A percentile compares a stretch with the other conserved stretches of the same genome.
phyloP scores from a whole-genome alignment of 2,797 vertebrate species.

The Hirundo rustica region DNA sequence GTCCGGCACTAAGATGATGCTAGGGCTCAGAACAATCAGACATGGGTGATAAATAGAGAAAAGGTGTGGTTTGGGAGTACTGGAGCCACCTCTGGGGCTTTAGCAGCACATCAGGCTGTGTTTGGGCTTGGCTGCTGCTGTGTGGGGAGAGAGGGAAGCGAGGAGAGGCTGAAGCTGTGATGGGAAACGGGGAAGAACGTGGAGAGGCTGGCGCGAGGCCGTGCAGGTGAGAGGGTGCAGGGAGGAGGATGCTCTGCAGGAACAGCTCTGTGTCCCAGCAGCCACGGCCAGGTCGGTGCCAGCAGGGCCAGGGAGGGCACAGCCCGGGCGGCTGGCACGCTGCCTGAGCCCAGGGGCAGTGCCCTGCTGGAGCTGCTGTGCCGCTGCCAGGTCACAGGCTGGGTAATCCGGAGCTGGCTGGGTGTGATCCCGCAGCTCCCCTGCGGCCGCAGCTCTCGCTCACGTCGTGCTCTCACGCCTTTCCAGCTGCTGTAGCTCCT shows the following conservation, averaged over 20 bases:
- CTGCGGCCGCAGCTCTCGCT: not conserved
- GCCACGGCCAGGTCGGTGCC: too few relatives aligned
- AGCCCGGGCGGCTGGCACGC: fast-evolving
- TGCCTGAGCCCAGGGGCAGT: not conserved
- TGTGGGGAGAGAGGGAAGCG: fast-evolving
- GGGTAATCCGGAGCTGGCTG: not conserved
- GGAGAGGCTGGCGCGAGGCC: fast-evolving
- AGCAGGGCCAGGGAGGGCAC: not conserved
- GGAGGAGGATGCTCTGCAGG: not conserved
- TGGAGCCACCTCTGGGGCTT: not conserved
- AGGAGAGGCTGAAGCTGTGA: fast-evolving
- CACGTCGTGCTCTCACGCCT: not conserved
- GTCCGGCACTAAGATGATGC: fast-evolving
- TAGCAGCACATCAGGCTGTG: not conserved
- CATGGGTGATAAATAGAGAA: not conserved
- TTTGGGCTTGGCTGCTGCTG: not conserved
- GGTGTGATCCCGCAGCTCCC: not conserved
- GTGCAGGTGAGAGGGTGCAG: not conserved
- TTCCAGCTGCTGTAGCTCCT: not conserved
- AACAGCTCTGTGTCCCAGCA: not conserved
- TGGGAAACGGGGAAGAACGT: fast-evolving
- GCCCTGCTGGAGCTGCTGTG: not conserved
- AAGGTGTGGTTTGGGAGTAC: not conserved
- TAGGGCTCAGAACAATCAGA: not conserved
- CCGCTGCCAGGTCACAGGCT: not conserved